phyloP scores from a whole-genome alignment of 2,797 vertebrate species.

The Sebastes dallii region DNA sequence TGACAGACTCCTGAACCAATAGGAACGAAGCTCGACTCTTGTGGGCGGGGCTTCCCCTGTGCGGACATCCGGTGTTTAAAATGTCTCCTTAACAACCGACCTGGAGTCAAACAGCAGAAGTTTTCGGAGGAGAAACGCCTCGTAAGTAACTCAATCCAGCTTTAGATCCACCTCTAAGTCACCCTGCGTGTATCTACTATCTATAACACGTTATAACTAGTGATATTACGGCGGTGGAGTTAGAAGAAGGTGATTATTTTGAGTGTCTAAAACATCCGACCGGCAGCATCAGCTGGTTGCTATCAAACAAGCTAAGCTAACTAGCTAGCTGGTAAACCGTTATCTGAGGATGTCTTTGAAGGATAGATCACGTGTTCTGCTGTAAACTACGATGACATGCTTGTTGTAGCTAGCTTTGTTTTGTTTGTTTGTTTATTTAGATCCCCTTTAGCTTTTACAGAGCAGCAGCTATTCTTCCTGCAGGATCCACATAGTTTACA shows the following conservation, averaged over 20 bases:
- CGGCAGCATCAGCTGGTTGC: slow-evolving; percentile 57
- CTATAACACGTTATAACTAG: too few relatives aligned
- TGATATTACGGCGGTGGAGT: too few relatives aligned
- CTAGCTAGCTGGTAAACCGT: slow-evolving; percentile 9
- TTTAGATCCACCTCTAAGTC: accelerated
- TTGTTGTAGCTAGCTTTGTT: neutral
- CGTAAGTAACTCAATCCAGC: slow-evolving; percentile 42
- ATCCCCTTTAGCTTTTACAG: too few relatives aligned
- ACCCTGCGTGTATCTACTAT: neutral
- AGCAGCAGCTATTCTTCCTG: too few relatives aligned
- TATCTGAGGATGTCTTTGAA: accelerated
- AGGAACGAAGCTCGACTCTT: neutral
- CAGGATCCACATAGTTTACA: too few relatives aligned
- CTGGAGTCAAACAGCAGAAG: slow-evolving; percentile 55
- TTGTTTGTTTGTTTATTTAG: too few relatives aligned
- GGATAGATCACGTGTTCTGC: accelerated
- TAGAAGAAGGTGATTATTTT: neutral
- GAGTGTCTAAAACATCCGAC: slow-evolving; percentile 5
- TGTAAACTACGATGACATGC: neutral
- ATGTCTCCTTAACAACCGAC: slow-evolving; percentile 82
- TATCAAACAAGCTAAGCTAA: slow-evolving; percentile 62
- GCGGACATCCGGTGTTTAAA: slow-evolving; percentile 62
- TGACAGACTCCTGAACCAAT: slow-evolving; percentile 60
- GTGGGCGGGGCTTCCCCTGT: slow-evolving; percentile 48
- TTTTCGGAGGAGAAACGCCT: slow-evolving; percentile 56